Percentiles rank a stretch among this genome's conserved stretches.
Conservation (phyloP, 2,888 invertebrate species). For the Nasonia oneida region DNA sequence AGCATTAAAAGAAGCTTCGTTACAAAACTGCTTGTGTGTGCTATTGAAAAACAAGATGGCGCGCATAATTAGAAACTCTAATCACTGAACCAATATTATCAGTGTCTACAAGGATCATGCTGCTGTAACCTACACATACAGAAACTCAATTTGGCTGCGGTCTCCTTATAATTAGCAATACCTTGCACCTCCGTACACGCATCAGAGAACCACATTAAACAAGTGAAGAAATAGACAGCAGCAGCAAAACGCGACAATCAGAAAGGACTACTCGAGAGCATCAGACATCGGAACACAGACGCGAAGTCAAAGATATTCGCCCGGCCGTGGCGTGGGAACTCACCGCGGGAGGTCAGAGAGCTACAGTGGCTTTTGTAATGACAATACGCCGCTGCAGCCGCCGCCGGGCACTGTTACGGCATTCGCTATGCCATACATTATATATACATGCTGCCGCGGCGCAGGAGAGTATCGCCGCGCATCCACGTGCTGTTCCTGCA, state of each 20-base stretch:
- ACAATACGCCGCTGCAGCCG: conserved; percentile 63
- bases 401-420: conserved; percentile 55
- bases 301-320: not conserved
- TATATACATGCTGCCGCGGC: not conserved
- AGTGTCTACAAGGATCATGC: too few relatives aligned
- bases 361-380: conserved; percentile 65
- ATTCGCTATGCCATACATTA: conserved; percentile 38
- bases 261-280: not conserved
- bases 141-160: too few relatives aligned
- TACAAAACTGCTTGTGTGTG: too few relatives aligned
- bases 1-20: not conserved
- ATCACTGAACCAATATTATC: too few relatives aligned
- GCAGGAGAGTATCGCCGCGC: not conserved
- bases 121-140: too few relatives aligned
- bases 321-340: conserved; percentile 72
- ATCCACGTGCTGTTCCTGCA: conserved; percentile 34
- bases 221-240: not conserved
- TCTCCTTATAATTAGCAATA: too few relatives aligned
- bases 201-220: not conserved
- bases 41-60: too few relatives aligned
- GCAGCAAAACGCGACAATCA: not conserved
- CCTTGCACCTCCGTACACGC: too few relatives aligned
- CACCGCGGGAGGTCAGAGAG: conserved; percentile 72
- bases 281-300: not conserved
- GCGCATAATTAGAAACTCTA: too few relatives aligned